These are phyloP conservation scores for Rhyzopertha dominica DNA, from an alignment of 1,140 invertebrate species.

Conservation along the genomic window DNA sequence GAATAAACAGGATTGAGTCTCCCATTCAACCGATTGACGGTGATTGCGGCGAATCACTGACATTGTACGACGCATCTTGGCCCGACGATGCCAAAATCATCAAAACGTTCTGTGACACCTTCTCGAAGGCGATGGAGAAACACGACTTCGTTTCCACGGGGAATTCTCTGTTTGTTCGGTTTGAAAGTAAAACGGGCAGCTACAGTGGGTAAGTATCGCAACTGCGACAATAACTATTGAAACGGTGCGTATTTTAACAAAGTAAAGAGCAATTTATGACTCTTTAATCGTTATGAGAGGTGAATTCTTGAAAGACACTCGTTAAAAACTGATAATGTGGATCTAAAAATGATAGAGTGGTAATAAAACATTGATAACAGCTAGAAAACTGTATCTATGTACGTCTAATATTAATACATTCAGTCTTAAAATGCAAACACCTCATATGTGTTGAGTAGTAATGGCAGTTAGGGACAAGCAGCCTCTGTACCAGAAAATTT, in stretches of 20 bases:
- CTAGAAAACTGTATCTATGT: neutral
- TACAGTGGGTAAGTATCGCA: conserved; percentile 72
- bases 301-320: neutral
- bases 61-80: conserved; percentile 78
- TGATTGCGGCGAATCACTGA: conserved; percentile 83
- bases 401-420: no score
- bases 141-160: conserved; percentile 85
- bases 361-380: neutral
- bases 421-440: no score
- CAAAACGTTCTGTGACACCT: conserved; percentile 89
- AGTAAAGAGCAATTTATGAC: no score
- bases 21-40: conserved; percentile 79
- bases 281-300: neutral
- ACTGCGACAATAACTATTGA: no score
- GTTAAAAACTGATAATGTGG: neutral
- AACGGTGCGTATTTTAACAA: no score
- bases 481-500: no score
- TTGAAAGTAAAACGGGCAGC: conserved; percentile 86
- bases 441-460: no score
- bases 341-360: neutral
- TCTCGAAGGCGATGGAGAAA: conserved; percentile 85
- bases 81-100: conserved; percentile 82
- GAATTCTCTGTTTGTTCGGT: conserved; percentile 77
- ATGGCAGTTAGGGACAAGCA: no score
- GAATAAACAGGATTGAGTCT: conserved; percentile 83